Percentiles rank a stretch among this genome's conserved stretches.
These are phyloP conservation scores for Diadophis punctatus DNA, from an alignment of 2,113 vertebrate genomes.

Conservation along the genomic window DNA sequence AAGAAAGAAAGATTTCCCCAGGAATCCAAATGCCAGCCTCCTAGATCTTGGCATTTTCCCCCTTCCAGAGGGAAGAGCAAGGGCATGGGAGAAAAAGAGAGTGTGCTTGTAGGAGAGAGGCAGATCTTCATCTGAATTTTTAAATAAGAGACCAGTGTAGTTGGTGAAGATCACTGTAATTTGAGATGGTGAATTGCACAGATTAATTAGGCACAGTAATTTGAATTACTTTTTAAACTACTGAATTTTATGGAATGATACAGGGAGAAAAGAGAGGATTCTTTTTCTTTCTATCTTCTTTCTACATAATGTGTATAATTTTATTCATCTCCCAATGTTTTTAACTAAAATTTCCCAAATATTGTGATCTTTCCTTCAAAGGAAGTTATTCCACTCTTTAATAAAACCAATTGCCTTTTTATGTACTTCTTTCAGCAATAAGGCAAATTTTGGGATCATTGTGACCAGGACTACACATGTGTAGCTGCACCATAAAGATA, in stretches of 20 bases:
- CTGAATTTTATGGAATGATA: background rate
- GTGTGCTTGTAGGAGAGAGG: background rate
- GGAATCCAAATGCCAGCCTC: background rate
- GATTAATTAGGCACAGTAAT: background rate
- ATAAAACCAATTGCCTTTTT: background rate
- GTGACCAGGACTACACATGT: background rate
- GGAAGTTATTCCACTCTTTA: background rate
- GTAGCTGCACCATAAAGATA: background rate
- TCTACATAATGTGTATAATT: background rate
- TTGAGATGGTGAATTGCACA: background rate
- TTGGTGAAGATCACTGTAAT: background rate
- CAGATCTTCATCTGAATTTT: background rate
- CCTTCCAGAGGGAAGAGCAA: background rate
- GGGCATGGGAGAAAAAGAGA: background rate
- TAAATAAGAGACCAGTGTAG: background rate
- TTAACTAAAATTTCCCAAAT: background rate
- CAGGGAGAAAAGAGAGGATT: background rate
- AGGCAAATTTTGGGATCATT: background rate
- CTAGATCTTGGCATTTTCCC: background rate
- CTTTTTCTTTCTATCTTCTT: background rate
- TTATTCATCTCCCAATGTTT: background rate
- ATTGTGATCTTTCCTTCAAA: background rate
- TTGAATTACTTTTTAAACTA: background rate
- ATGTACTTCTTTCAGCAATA: background rate
- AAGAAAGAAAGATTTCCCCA: background rate